phyloP scores from a whole-genome alignment of 2,797 vertebrate genomes.

The Varecia variegata region DNA sequence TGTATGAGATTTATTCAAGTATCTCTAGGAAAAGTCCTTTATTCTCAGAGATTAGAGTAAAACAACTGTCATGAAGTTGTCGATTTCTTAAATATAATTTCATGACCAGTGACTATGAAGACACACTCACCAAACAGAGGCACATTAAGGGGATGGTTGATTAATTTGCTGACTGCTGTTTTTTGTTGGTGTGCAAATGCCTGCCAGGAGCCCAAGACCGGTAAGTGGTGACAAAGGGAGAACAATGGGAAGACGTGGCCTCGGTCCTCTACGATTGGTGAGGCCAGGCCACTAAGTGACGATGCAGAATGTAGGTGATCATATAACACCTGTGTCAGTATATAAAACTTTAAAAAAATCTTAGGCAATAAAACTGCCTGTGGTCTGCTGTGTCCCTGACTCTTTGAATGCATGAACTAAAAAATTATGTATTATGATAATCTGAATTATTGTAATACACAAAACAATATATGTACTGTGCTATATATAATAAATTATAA shows the following conservation, averaged over 20 bases:
- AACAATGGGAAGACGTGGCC: accelerated
- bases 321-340: background rate
- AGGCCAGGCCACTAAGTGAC: too few relatives aligned
- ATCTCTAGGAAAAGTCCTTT: background rate
- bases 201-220: background rate
- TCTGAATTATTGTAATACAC: background rate
- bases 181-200: background rate
- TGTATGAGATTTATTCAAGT: background rate
- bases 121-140: accelerated
- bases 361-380: background rate
- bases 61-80: accelerated
- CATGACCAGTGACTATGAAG: background rate
- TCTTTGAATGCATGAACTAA: background rate
- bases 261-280: accelerated
- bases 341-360: background rate
- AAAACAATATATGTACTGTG: background rate
- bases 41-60: background rate
- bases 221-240: too few relatives aligned
- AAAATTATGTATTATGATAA: background rate
- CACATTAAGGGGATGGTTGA: accelerated
- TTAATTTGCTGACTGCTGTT: background rate
- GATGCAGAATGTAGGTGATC: accelerated
- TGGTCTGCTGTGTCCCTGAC: background rate
- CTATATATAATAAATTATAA: slow-evolving; percentile 8
- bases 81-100: background rate